These are phyloP conservation scores for Chloroceryle aenea DNA, from an alignment of 2,113 vertebrate species.

Conservation along the genomic window DNA sequence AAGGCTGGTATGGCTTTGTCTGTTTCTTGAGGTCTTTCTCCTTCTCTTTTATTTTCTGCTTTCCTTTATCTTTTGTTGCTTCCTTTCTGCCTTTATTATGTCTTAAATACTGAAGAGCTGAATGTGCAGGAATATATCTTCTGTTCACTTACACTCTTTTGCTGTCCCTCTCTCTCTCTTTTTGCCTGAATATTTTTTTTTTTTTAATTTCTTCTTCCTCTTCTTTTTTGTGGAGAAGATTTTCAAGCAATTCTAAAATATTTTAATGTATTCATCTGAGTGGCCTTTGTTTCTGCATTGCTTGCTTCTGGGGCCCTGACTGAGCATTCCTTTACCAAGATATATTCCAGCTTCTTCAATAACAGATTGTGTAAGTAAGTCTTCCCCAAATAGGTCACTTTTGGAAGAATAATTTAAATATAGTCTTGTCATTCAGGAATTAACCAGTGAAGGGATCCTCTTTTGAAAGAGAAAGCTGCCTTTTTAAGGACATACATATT, in stretches of 20 bases:
- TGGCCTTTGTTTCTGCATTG: not conserved
- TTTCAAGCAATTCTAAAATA: not conserved
- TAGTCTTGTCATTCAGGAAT: not conserved
- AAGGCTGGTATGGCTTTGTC: not conserved
- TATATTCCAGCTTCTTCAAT: not conserved
- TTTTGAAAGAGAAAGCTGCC: not conserved
- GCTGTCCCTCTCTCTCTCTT: not conserved
- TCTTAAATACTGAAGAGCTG: not conserved
- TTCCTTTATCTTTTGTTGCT: not conserved
- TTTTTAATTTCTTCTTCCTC: not conserved
- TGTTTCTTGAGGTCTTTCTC: not conserved
- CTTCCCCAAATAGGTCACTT: slow-evolving; percentile 16
- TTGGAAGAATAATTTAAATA: not conserved
- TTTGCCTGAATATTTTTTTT: not conserved
- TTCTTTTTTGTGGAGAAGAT: not conserved
- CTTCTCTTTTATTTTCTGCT: not conserved
- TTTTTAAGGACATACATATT: not conserved
- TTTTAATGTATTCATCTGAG: not conserved
- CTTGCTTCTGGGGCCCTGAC: slow-evolving; percentile 1
- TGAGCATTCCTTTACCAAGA: not conserved
- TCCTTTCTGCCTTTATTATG: not conserved
- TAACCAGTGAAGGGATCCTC: not conserved
- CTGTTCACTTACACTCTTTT: not conserved
- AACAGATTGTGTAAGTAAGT: slow-evolving; percentile 5
- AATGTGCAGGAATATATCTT: not conserved